Conservation (phyloP, 2,888 invertebrate genomes). For the Ormia ochracea region DNA sequence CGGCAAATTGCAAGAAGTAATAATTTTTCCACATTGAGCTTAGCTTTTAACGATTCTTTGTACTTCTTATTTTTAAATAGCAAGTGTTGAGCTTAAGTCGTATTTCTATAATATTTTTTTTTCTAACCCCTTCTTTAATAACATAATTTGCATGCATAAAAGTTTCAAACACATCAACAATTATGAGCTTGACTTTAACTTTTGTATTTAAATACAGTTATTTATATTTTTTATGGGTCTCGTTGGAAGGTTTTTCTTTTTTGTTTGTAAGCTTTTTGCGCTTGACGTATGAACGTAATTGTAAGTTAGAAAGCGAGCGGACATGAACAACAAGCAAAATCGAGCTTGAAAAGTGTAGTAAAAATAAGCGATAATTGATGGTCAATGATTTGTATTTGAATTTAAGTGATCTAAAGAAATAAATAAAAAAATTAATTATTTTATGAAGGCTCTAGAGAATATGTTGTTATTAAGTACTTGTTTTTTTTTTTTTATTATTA, state of each 20-base stretch:
- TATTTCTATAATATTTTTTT: not conserved
- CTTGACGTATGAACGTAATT: constrained; percentile 38
- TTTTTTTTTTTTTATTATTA: too few relatives aligned
- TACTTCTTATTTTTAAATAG: too few relatives aligned
- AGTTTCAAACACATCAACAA: not conserved
- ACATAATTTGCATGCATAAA: not conserved
- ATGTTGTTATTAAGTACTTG: too few relatives aligned
- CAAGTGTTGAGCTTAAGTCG: not conserved
- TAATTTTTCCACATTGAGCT: too few relatives aligned
- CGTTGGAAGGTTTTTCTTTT: not conserved
- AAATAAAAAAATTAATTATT: too few relatives aligned
- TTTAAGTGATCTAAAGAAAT: too few relatives aligned
- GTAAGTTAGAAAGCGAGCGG: constrained; percentile 4
- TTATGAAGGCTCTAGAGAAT: too few relatives aligned
- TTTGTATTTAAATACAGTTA: constrained; percentile 10
- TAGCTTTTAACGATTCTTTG: too few relatives aligned
- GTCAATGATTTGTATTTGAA: constrained; percentile 29
- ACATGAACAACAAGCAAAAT: constrained; percentile 11
- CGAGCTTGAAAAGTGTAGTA: constrained; percentile 18
- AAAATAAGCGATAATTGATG: constrained; percentile 35
- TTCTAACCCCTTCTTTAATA: not conserved
- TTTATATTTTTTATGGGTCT: not conserved
- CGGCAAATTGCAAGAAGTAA: too few relatives aligned
- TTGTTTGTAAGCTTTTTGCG: constrained; percentile 5
- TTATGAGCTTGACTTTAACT: not conserved